Evolutionary conservation across 2,888 invertebrate species (phyloP).

Genomic region (Lucinisca nassula): DNA sequence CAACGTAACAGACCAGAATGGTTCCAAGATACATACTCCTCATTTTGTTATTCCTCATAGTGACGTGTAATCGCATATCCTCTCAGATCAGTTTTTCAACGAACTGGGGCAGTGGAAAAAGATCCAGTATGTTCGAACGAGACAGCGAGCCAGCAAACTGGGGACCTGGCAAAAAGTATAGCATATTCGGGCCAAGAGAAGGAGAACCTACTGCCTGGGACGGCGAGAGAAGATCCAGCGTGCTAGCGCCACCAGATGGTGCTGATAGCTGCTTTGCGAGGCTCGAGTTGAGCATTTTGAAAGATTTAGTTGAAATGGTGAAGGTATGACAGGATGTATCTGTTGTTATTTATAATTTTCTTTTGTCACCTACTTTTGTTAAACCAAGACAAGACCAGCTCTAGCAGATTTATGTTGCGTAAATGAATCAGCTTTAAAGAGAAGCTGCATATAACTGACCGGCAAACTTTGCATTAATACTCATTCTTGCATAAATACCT

Average conservation of each 20-base stretch:
- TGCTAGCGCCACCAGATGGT: background rate
- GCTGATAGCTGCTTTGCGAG: conserved; percentile 21
- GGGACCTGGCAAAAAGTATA: background rate
- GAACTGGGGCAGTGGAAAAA: conserved; percentile 72
- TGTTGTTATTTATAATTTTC: background rate
- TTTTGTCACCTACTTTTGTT: background rate
- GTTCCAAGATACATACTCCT: background rate
- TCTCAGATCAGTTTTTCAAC: conserved; percentile 72
- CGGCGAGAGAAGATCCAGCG: background rate
- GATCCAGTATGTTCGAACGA: conserved; percentile 34
- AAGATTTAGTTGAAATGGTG: conserved; percentile 26
- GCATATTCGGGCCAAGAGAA: background rate
- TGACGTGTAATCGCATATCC: background rate
- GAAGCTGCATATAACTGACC: too few relatives aligned
- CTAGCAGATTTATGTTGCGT: too few relatives aligned
- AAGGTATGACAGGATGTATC: background rate
- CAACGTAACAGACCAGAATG: conserved; percentile 1
- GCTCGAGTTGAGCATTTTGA: conserved; percentile 44
- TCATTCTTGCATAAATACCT: too few relatives aligned
- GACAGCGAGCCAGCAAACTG: background rate
- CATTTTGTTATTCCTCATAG: background rate
- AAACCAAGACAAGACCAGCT: too few relatives aligned
- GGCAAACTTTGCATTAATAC: too few relatives aligned
- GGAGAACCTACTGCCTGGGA: background rate
- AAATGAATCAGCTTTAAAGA: too few relatives aligned